A percentile compares a stretch with the other conserved stretches of the same genome.
Conservation (phyloP, 2,888 invertebrate genomes). For the Pristionchus exspectatus region DNA sequence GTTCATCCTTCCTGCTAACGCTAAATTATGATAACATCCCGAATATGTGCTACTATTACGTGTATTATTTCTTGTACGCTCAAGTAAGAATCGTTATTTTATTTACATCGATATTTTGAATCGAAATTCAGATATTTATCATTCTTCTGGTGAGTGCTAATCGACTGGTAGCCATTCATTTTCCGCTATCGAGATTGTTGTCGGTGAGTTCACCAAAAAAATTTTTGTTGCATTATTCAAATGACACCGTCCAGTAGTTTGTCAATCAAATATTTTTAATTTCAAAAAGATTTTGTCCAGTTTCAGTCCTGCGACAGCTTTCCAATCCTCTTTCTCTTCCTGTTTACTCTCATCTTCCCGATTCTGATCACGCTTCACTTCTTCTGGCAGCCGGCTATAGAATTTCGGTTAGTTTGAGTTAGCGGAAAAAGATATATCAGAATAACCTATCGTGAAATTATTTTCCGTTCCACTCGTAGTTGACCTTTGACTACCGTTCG, state of each 20-base stretch:
- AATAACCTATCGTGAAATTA: too few species aligned
- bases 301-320: slow-evolving; percentile 28
- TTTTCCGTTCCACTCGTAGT: too few species aligned
- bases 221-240: too few species aligned
- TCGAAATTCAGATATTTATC: background rate
- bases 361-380: background rate
- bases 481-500: too few species aligned
- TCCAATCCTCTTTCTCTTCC: background rate
- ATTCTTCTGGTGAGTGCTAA: slow-evolving; percentile 19
- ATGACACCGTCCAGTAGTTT: too few species aligned
- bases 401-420: background rate
- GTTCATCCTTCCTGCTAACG: background rate
- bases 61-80: slow-evolving; percentile 12
- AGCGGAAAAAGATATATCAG: too few species aligned
- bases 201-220: too few species aligned
- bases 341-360: background rate
- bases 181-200: background rate
- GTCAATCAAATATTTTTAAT: too few species aligned
- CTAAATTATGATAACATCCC: background rate
- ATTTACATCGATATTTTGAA: too few species aligned
- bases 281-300: background rate
- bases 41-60: slow-evolving; percentile 14
- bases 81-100: background rate
- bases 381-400: slow-evolving; percentile 5
- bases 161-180: slow-evolving; percentile 14